A percentile compares a stretch with the other conserved stretches of the same genome.
phyloP scores from a whole-genome alignment of 1,140 invertebrate genomes.

The Onthophagus taurus region DNA sequence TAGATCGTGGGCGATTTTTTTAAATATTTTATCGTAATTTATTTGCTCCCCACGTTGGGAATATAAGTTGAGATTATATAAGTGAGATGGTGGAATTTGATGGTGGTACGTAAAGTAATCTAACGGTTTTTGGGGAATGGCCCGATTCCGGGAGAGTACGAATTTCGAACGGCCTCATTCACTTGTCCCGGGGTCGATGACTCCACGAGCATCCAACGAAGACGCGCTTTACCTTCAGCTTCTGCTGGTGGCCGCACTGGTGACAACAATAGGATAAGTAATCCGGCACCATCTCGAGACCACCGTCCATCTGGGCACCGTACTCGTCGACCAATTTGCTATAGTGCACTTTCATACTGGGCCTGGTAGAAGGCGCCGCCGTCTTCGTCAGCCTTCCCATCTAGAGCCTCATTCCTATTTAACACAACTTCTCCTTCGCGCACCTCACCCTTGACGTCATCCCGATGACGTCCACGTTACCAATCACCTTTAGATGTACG shows the following conservation, averaged over 20 bases:
- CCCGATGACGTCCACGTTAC: not conserved
- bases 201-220: too few species aligned
- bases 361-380: constrained; percentile 33
- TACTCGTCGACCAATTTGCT: constrained; percentile 50
- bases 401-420: too few species aligned
- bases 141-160: too few species aligned
- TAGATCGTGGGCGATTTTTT: too few species aligned
- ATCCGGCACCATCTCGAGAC: constrained; percentile 44
- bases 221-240: constrained; percentile 50
- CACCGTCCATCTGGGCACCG: constrained; percentile 27
- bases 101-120: too few species aligned
- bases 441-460: not conserved
- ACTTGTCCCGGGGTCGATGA: too few species aligned
- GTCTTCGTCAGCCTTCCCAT: constrained; percentile 45
- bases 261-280: constrained; percentile 55
- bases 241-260: constrained; percentile 53
- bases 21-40: too few species aligned
- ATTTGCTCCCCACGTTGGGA: too few species aligned
- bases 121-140: too few species aligned
- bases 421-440: constrained; percentile 7
- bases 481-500: not conserved
- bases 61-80: too few species aligned
- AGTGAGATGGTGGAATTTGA: too few species aligned
- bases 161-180: too few species aligned
- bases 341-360: constrained; percentile 50